Percentiles rank a stretch among this genome's conserved stretches.
phyloP scores from a whole-genome alignment of 2,888 invertebrate genomes.

The Morpho achilles region DNA sequence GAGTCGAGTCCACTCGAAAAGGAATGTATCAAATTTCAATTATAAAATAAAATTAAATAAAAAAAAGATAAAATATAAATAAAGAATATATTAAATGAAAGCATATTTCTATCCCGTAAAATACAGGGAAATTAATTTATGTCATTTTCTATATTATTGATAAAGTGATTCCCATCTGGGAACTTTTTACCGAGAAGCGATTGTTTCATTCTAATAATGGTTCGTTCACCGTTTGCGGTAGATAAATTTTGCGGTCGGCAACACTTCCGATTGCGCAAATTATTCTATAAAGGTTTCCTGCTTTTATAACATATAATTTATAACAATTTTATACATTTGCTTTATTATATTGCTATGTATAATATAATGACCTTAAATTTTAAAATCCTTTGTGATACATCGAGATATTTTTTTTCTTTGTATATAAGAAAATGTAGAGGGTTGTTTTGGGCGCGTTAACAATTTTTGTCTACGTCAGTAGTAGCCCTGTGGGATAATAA shows the following conservation, averaged over 20 bases:
- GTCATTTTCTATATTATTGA: constrained; percentile 1
- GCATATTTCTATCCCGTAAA: no score
- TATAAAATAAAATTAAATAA: no score
- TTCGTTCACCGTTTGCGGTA: constrained; percentile 29
- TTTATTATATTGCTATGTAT: background rate
- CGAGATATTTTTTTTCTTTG: no score
- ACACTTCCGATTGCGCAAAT: constrained; percentile 46
- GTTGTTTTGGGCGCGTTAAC: no score
- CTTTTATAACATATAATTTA: constrained; percentile 5
- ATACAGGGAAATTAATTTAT: no score
- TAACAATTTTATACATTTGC: background rate
- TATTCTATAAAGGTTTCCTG: constrained; percentile 20
- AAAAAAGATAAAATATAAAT: no score
- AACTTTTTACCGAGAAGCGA: constrained; percentile 7
- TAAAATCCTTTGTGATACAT: background rate
- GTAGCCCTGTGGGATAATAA: no score
- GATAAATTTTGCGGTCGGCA: constrained; percentile 41
- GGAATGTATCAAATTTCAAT: no score
- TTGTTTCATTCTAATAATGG: constrained; percentile 20
- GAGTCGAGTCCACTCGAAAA: no score
- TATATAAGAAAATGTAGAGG: no score
- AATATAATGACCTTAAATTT: background rate
- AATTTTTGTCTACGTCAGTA: no score
- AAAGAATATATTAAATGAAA: no score
- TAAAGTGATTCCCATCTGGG: constrained; percentile 5